A percentile compares a stretch with the other conserved stretches of the same genome.
phyloP scores from a whole-genome alignment of 2,797 vertebrate genomes.

The Cossypha polioptera region DNA sequence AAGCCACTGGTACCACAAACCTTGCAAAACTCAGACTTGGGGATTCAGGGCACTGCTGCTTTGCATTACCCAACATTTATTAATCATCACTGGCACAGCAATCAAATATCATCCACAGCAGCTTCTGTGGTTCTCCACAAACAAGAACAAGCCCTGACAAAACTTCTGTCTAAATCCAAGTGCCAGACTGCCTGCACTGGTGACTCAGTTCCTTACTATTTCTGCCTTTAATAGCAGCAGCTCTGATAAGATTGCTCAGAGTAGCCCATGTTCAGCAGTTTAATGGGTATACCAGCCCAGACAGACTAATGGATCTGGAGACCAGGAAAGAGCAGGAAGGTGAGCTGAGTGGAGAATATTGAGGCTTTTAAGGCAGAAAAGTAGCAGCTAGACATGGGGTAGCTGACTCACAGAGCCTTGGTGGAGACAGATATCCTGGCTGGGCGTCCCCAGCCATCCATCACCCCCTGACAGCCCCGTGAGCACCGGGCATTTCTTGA shows the following conservation, averaged over 20 bases:
- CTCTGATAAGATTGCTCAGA: background rate
- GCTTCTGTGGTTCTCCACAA: background rate
- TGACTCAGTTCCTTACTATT: background rate
- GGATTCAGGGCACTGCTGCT: background rate
- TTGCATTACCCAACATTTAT: background rate
- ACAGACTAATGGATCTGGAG: constrained; percentile 49
- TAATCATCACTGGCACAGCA: background rate
- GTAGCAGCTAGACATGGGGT: background rate
- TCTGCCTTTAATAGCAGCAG: constrained; percentile 7
- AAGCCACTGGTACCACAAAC: background rate
- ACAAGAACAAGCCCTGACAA: background rate
- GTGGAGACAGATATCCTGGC: constrained; percentile 51
- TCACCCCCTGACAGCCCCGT: background rate
- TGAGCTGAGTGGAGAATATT: constrained; percentile 19
- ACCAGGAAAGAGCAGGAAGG: constrained; percentile 42
- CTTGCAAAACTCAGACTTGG: background rate
- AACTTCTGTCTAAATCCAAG: background rate
- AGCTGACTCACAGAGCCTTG: constrained; percentile 4
- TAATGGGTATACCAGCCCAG: constrained; percentile 38
- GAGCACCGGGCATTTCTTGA: background rate
- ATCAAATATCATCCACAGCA: background rate
- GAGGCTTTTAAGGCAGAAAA: constrained; percentile 38
- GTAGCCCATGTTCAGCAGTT: constrained; percentile 13
- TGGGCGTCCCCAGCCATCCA: background rate
- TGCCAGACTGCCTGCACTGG: background rate